A percentile compares a stretch with the other conserved stretches of the same genome.
These are phyloP conservation scores for Gorsachius goisagi DNA, from an alignment of 2,113 vertebrate species.

Conservation along the genomic window DNA sequence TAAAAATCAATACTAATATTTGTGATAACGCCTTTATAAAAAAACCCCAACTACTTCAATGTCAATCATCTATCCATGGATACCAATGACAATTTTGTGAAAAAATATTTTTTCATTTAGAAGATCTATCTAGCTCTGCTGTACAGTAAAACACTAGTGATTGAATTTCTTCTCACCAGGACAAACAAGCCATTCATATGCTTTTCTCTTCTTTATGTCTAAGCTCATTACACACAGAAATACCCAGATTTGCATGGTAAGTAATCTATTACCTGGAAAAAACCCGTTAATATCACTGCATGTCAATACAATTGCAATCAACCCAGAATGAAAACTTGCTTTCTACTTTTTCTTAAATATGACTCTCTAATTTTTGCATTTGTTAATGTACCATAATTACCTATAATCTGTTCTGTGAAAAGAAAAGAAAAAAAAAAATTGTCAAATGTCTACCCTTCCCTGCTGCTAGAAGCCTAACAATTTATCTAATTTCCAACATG, in stretches of 20 bases:
- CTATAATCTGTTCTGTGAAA: neutral
- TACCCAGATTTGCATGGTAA: neutral
- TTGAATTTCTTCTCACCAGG: neutral
- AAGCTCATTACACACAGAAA: neutral
- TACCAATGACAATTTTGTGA: neutral
- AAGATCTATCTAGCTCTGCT: neutral
- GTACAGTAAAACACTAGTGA: neutral
- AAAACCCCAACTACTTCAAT: neutral
- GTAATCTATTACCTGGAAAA: neutral
- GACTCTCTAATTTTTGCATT: neutral
- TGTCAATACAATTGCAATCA: constrained; percentile 1
- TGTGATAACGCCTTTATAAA: neutral
- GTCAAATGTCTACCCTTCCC: neutral
- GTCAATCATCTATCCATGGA: neutral
- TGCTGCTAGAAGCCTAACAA: neutral
- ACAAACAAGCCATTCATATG: neutral
- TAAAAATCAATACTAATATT: neutral
- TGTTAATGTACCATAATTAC: neutral
- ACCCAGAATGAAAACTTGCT: neutral
- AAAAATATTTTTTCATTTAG: neutral
- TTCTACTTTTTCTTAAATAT: neutral
- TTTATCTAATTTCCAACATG: neutral
- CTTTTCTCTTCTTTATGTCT: neutral
- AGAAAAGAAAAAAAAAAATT: neutral
- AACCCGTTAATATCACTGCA: neutral